These are phyloP conservation scores for Cassiopea andromeda DNA, from an alignment of 30 jellyfish, hydroid and myxozoan genomes.

Conservation along the genomic window DNA sequence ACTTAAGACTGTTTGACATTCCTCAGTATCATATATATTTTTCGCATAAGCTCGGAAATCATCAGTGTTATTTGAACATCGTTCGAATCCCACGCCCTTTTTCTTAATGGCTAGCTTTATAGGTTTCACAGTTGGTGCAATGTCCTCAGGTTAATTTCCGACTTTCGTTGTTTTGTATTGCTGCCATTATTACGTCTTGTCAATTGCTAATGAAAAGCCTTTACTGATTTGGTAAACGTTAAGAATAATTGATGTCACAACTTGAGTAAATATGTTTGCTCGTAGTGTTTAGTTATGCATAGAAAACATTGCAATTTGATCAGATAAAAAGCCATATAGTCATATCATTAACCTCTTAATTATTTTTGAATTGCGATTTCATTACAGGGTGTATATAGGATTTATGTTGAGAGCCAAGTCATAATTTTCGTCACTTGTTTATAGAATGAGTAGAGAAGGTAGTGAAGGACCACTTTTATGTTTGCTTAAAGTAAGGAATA, in stretches of 20 bases:
- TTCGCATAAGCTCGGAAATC: not conserved
- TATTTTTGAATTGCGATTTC: not conserved
- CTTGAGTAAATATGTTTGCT: not conserved
- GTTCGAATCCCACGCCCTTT: conserved; percentile 2
- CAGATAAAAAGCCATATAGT: not conserved
- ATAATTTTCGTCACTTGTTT: not conserved
- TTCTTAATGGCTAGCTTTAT: not conserved
- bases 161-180: not conserved
- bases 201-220: not conserved
- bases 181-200: not conserved
- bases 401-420: not conserved
- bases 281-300: not conserved
- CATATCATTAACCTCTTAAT: not conserved
- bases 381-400: not conserved
- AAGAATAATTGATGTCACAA: not conserved
- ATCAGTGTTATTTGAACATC: not conserved
- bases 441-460: not conserved
- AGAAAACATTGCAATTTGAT: not conserved
- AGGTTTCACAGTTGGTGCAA: not conserved
- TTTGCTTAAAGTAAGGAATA: too few relatives aligned
- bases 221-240: not conserved
- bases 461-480: too few relatives aligned
- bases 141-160: not conserved
- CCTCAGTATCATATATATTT: too few relatives aligned
- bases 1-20: not conserved